Conservation (phyloP, 2,113 vertebrate genomes). For the Telmatochromis bifrenatus region DNA sequence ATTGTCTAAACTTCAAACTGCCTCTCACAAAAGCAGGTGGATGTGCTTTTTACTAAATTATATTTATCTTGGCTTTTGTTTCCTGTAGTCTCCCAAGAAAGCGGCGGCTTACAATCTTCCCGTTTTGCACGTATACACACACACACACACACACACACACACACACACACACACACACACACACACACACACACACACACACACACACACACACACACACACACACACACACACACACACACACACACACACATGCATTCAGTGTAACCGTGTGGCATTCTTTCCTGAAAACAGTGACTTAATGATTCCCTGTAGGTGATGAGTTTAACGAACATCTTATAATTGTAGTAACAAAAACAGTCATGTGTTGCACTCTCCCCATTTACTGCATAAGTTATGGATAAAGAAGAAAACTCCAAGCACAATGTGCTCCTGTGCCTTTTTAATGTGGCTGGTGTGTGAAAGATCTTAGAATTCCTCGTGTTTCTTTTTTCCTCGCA, state of each 20-base stretch:
- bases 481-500: background rate
- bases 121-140: rapidly evolving
- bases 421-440: background rate
- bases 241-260: rapidly evolving
- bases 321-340: background rate
- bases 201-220: background rate
- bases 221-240: background rate
- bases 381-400: background rate
- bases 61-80: background rate
- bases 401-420: background rate
- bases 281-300: background rate
- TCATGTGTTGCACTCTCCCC: background rate
- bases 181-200: background rate
- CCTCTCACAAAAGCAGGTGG: background rate
- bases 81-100: background rate
- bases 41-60: background rate
- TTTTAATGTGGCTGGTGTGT: background rate
- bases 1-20: background rate
- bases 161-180: background rate
- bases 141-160: background rate
- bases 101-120: background rate
- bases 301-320: background rate
- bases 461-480: background rate
- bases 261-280: background rate
- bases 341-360: background rate